These are phyloP conservation scores for Macrosteles quadrilineatus DNA, from an alignment of 1,140 invertebrate genomes.

Conservation along the genomic window DNA sequence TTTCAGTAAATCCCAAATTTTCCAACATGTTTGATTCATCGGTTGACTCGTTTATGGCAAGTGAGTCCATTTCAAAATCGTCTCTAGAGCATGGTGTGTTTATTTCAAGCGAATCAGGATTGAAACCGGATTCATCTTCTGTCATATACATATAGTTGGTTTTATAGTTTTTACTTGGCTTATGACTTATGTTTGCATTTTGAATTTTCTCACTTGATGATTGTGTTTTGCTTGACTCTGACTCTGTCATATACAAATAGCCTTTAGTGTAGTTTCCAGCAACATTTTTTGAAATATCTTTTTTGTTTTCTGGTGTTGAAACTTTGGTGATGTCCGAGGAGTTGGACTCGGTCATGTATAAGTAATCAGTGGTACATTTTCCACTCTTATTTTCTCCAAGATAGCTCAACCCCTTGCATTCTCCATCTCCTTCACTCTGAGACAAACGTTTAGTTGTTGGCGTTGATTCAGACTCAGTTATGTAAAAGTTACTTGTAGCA, in stretches of 20 bases:
- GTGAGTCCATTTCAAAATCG: constrained; percentile 28
- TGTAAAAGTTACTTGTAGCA: too few species aligned
- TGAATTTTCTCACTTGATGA: background rate
- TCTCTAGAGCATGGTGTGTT: background rate
- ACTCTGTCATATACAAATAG: background rate
- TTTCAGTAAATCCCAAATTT: constrained; percentile 29
- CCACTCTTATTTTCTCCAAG: too few species aligned
- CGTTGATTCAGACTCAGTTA: too few species aligned
- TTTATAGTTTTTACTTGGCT: background rate
- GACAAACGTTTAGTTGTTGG: too few species aligned
- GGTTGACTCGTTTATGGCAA: constrained; percentile 17
- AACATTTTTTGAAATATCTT: too few species aligned
- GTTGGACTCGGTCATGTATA: too few species aligned
- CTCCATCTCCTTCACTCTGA: too few species aligned
- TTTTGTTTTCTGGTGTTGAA: too few species aligned
- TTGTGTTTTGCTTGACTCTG: background rate
- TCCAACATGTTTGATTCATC: constrained; percentile 27
- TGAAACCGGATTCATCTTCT: constrained; percentile 13
- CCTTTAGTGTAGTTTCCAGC: too few species aligned
- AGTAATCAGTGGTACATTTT: too few species aligned
- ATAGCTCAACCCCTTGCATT: too few species aligned
- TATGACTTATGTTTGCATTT: background rate
- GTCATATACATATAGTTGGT: constrained; percentile 18
- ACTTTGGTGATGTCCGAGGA: too few species aligned
- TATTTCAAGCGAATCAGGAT: constrained; percentile 8